phyloP scores from a whole-genome alignment of 2,797 vertebrate genomes.

The Malacoctenus gilli region DNA sequence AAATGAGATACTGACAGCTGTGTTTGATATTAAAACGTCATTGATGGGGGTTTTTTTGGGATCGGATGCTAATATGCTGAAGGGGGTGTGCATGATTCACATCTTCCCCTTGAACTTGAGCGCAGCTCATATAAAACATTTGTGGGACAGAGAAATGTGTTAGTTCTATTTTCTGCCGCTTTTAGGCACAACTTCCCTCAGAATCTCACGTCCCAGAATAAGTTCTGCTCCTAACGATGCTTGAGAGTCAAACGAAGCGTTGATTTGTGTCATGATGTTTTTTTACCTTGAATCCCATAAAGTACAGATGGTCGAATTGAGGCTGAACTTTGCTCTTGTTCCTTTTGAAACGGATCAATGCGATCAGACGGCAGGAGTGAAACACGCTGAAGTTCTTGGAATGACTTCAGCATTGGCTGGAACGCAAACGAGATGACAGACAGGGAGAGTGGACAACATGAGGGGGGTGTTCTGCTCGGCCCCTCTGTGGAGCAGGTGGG shows the following conservation, averaged over 20 bases:
- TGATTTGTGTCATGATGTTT: too few relatives aligned
- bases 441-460: slow-evolving; percentile 53
- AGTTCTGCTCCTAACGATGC: background rate
- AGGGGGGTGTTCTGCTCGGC: slow-evolving; percentile 40
- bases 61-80: slow-evolving; percentile 25
- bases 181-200: background rate
- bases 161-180: background rate
- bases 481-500: slow-evolving; percentile 59
- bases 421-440: slow-evolving; percentile 29
- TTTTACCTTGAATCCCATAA: too few relatives aligned
- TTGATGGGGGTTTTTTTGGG: slow-evolving; percentile 1
- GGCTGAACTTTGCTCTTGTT: slow-evolving; percentile 23
- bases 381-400: slow-evolving; percentile 65
- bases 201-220: background rate
- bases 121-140: slow-evolving; percentile 18
- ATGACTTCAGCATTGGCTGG: slow-evolving; percentile 49
- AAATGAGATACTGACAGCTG: slow-evolving; percentile 5
- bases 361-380: slow-evolving; percentile 66
- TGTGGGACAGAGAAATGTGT: background rate
- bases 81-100: slow-evolving; percentile 22
- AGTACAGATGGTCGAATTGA: too few relatives aligned
- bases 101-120: slow-evolving; percentile 12
- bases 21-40: slow-evolving; percentile 20
- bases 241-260: too few relatives aligned
- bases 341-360: slow-evolving; percentile 48